phyloP scores from a whole-genome alignment of 2,888 invertebrate species.

The Cylloceria caligata region DNA sequence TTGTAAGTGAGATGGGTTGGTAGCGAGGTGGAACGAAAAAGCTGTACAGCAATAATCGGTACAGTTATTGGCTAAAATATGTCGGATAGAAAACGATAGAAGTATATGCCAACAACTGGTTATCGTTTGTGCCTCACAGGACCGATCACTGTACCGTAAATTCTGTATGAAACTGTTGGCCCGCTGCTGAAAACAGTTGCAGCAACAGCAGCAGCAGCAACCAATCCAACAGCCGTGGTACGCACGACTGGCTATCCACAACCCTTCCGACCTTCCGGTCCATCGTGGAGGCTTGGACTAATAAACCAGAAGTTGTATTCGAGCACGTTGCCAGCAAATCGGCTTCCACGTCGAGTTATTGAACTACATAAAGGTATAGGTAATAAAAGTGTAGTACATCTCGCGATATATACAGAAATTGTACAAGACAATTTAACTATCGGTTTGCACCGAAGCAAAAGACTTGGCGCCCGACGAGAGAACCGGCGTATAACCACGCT shows the following conservation, averaged over 20 bases:
- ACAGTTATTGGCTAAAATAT: constrained; percentile 12
- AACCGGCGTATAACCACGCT: constrained; percentile 32
- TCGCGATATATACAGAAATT: background rate
- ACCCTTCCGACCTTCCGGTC: constrained; percentile 51
- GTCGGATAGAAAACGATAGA: background rate
- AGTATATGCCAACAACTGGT: background rate
- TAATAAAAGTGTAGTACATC: background rate
- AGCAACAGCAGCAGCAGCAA: constrained; percentile 11
- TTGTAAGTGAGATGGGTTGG: background rate
- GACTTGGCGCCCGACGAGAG: constrained; percentile 21
- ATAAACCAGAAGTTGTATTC: constrained; percentile 62
- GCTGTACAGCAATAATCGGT: background rate
- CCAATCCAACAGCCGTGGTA: constrained; percentile 42
- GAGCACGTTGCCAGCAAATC: constrained; percentile 46
- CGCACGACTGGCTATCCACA: constrained; percentile 46
- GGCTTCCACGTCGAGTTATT: background rate
- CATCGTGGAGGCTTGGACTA: constrained; percentile 43
- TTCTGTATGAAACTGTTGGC: constrained; percentile 20
- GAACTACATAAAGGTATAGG: background rate
- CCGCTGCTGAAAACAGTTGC: constrained; percentile 45
- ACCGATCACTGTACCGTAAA: background rate
- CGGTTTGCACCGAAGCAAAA: constrained; percentile 32
- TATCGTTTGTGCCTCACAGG: background rate
- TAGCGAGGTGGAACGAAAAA: constrained; percentile 8
- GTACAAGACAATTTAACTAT: constrained; percentile 10